These are phyloP conservation scores for Cylas formicarius DNA, from an alignment of 1,140 invertebrate species.

Conservation along the genomic window DNA sequence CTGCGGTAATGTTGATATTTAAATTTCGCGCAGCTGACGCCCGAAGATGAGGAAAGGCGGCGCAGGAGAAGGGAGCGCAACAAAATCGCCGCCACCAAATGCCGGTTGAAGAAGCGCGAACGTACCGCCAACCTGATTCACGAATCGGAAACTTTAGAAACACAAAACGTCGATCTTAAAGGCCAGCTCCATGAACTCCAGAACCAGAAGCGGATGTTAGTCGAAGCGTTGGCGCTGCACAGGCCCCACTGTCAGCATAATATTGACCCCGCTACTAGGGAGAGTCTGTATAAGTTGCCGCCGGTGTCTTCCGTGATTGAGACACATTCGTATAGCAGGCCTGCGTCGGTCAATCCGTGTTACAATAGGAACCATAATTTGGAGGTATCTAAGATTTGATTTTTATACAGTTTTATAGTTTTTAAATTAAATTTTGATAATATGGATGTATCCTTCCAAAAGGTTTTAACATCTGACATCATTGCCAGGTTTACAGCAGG, in stretches of 20 bases:
- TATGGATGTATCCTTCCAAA: slow-evolving; percentile 1
- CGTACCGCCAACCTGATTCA: slow-evolving; percentile 77
- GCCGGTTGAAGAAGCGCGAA: slow-evolving; percentile 88
- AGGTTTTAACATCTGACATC: no score
- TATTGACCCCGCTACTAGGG: slow-evolving; percentile 36
- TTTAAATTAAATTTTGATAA: no score
- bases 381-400: slow-evolving; percentile 13
- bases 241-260: slow-evolving; percentile 60
- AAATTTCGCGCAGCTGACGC: slow-evolving; percentile 68
- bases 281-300: slow-evolving; percentile 30
- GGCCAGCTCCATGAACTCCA: slow-evolving; percentile 68
- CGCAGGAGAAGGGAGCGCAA: slow-evolving; percentile 79
- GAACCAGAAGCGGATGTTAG: slow-evolving; percentile 60
- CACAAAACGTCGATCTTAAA: slow-evolving; percentile 80
- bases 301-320: slow-evolving; percentile 37
- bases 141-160: slow-evolving; percentile 78
- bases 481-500: slow-evolving; percentile 23
- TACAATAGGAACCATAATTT: slow-evolving; percentile 26
- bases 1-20: no score
- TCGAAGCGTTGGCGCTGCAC: slow-evolving; percentile 68
- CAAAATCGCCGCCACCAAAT: slow-evolving; percentile 93
- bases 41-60: slow-evolving; percentile 84
- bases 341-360: slow-evolving; percentile 22
- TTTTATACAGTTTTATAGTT: no score
- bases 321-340: slow-evolving; percentile 36